A percentile compares a stretch with the other conserved stretches of the same genome.
Evolutionary conservation across 2,888 invertebrate genomes (phyloP).

Genomic region (Cataglyphis albicans): DNA sequence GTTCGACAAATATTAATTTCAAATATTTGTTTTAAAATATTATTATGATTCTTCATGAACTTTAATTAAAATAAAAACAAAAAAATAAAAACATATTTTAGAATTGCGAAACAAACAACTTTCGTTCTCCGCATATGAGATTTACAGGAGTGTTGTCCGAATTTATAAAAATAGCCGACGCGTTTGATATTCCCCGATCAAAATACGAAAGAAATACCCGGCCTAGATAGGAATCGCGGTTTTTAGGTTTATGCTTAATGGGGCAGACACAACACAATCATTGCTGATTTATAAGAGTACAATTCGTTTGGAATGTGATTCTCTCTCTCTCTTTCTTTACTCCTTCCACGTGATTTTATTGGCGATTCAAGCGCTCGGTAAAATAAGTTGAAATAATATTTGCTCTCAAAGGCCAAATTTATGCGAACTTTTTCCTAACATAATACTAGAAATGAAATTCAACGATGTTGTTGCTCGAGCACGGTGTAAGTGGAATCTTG

Average conservation of each 20-base stretch:
- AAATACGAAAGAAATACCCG: slow-evolving; percentile 48
- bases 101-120: slow-evolving; percentile 2
- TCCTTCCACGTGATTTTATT: slow-evolving; percentile 39
- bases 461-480: neutral
- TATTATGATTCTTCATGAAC: neutral
- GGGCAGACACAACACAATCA: slow-evolving; percentile 58
- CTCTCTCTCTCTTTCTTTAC: slow-evolving; percentile 52
- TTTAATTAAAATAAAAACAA: neutral
- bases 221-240: slow-evolving; percentile 70
- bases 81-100: neutral
- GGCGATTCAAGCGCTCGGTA: slow-evolving; percentile 2
- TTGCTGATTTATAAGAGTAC: slow-evolving; percentile 58
- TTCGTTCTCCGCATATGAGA: neutral
- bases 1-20: no score
- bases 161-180: neutral
- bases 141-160: neutral
- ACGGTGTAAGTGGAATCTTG: neutral
- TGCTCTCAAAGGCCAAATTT: slow-evolving; percentile 37
- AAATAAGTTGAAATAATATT: slow-evolving; percentile 48
- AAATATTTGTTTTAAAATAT: neutral
- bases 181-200: slow-evolving; percentile 31
- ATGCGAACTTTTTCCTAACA: slow-evolving; percentile 24
- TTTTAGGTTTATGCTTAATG: slow-evolving; percentile 66
- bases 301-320: slow-evolving; percentile 59
- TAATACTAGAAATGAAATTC: slow-evolving; percentile 17